Evolutionary conservation across 2,797 vertebrate genomes (phyloP).

Genomic region (Buceros bicornis): DNA sequence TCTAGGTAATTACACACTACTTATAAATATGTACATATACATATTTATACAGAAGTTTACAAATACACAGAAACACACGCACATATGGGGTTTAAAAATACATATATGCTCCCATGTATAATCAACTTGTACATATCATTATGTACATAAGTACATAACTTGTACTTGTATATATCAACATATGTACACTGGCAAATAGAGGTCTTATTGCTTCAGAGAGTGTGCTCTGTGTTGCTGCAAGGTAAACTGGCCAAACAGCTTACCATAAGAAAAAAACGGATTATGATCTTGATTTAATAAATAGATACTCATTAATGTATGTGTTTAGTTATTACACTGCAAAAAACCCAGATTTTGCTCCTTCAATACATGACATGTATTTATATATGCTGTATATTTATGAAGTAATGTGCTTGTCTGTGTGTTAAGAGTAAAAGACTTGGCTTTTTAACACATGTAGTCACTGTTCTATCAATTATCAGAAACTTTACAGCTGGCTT

Average conservation of each 20-base stretch:
- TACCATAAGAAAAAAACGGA: not conserved
- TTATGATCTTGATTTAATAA: not conserved
- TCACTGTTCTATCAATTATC: not conserved
- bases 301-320: not conserved
- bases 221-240: not conserved
- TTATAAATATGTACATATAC: not conserved
- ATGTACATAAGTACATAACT: no score
- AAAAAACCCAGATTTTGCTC: accelerated
- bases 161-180: no score
- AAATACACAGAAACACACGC: not conserved
- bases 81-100: not conserved
- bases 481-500: not conserved
- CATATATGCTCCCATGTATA: no score
- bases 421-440: not conserved
- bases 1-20: not conserved
- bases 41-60: not conserved
- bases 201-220: not conserved
- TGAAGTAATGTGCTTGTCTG: not conserved
- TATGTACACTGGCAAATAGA: not conserved
- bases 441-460: not conserved
- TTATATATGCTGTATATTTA: not conserved
- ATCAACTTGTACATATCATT: not conserved
- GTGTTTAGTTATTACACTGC: not conserved
- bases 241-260: not conserved
- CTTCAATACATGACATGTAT: not conserved